Base-by-base conservation (phyloP, 2,888 invertebrate genomes). In the Smittia sp. region DNA sequence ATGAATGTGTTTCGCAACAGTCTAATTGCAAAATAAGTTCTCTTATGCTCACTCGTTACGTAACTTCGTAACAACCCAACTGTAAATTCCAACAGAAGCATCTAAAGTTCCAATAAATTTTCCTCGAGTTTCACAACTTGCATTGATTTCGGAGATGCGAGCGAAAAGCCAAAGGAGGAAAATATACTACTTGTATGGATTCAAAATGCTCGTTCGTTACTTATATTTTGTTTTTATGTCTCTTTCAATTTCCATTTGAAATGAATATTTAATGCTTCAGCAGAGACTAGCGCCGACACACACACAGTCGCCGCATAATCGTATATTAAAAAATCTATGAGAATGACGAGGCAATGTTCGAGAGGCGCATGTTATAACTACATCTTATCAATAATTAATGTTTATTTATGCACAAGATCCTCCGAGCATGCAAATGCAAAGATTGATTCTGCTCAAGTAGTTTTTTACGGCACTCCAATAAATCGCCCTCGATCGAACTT, bases 321-420 rank as follows among this genome's bases (percentile, higher is more conserved):
- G 27, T 52, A 54, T 54, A 69, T 69, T 69, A 69, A 69, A 69
- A 69, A 69, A 54, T 69, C 69, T 69, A 54, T 54, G 69, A 22
- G 68, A 68, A 67, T 67, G 67, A 67, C 67, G 52, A 54, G 4
- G 18, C 18, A 18, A 67, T 65, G 22, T 65, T 65, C 39, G 20
- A 52, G 69, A 69, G 54, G 69, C 27, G 54, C 52, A 69, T 41
- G 54, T 69, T 69, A 54, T 69, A 54, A 69, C 69, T 69, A 69
- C 69, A 54, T 69, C 69, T 69, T 46, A 69, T 69, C 69, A 69
- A 69, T 69, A 69, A 69, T 69, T 69, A 69, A 69, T 69, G 54
- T 58, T 18, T 58, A 58, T 58, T 46, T 15, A 46, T 46, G n/a
- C 46, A 22, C 58, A 58, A 58, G 58, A 58, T 18, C 20, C 20